A percentile compares a stretch with the other conserved stretches of the same genome.
These are phyloP conservation scores for Bufotes viridis DNA, from an alignment of 2,797 vertebrate species.

Conservation along the genomic window DNA sequence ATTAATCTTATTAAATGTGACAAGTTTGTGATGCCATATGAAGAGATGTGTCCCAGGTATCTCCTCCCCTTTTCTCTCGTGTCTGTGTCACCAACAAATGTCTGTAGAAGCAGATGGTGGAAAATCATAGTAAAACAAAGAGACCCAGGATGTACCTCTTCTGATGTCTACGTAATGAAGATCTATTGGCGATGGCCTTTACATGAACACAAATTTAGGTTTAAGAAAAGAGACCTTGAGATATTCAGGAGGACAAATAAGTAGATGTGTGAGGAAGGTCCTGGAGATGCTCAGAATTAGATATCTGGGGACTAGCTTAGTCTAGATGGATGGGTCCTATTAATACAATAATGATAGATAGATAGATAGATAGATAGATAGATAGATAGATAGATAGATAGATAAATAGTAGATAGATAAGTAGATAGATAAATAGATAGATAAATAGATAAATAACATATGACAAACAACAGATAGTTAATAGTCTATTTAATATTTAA, in stretches of 20 bases:
- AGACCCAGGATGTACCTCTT: neutral
- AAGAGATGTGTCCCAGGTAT: slow-evolving; percentile 23
- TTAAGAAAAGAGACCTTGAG: neutral
- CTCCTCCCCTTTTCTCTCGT: slow-evolving; percentile 31
- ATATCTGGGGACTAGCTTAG: neutral
- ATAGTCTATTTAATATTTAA: too few species aligned
- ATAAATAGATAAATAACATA: neutral
- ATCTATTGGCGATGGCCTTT: neutral
- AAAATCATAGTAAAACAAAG: slow-evolving; percentile 39
- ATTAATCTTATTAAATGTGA: slow-evolving; percentile 44
- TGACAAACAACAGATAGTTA: too few species aligned
- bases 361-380: neutral
- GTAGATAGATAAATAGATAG: neutral
- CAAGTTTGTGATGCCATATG: slow-evolving; percentile 14
- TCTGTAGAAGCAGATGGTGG: slow-evolving; percentile 47
- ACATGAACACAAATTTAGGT: slow-evolving; percentile 26
- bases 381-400: neutral
- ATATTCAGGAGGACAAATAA: neutral
- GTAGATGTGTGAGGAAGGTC: neutral
- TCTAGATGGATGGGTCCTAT: neutral
- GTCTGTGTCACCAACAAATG: slow-evolving; percentile 38
- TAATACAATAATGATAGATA: neutral
- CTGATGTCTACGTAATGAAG: slow-evolving; percentile 1
- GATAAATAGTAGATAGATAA: neutral
- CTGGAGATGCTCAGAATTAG: too few species aligned